Evolutionary conservation across 2,888 invertebrate species (phyloP).

Genomic region (Diploptera punctata): DNA sequence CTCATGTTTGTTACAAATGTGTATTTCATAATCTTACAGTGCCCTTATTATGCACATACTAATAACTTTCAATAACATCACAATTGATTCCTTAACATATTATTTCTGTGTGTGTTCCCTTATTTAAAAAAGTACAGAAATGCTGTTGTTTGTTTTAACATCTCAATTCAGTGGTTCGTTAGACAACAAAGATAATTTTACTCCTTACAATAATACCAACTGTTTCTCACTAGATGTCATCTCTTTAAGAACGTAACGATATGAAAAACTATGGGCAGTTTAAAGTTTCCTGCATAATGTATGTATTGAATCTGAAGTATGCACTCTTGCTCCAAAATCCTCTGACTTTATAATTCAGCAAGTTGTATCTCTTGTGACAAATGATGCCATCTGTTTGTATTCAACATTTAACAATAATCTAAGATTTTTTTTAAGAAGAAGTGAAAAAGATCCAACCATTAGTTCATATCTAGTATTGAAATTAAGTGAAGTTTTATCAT

Average conservation of each 20-base stretch:
- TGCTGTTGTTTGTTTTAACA: neutral
- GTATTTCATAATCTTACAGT: neutral
- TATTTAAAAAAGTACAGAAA: neutral
- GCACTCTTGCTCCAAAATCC: neutral
- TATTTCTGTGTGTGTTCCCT: neutral
- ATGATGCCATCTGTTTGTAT: conserved; percentile 13
- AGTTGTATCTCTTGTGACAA: neutral
- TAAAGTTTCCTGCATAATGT: neutral
- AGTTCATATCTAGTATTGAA: too few species aligned
- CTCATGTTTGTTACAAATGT: neutral
- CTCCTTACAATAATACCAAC: neutral
- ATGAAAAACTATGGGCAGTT: conserved; percentile 20
- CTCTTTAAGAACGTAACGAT: conserved; percentile 2
- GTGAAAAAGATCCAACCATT: neutral
- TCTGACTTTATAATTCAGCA: neutral
- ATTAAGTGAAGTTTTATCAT: too few species aligned
- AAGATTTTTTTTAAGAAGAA: neutral
- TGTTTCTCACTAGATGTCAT: conserved; percentile 14
- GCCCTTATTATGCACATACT: neutral
- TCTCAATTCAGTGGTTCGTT: conserved; percentile 2
- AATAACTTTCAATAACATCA: conserved; percentile 4
- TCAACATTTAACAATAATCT: neutral
- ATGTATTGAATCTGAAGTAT: neutral
- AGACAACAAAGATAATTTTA: conserved; percentile 15
- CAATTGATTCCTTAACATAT: conserved; percentile 8